phyloP scores from a whole-genome alignment of 2,113 vertebrate species.

The Chrysochloris asiatica region DNA sequence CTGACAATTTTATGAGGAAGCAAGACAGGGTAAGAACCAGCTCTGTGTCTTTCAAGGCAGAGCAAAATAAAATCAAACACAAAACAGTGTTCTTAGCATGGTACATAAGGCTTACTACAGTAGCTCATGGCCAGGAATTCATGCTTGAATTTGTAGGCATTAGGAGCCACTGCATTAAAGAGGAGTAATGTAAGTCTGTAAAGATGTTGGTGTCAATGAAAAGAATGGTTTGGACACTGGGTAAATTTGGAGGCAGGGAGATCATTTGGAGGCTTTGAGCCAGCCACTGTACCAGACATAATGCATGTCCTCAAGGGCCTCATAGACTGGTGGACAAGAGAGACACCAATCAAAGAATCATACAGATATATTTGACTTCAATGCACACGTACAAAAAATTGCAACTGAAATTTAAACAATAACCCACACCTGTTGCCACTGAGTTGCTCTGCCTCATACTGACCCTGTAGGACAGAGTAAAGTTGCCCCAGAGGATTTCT shows the following conservation, averaged over 20 bases:
- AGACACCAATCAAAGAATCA: neutral
- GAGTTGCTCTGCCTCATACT: neutral
- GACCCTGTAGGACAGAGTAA: neutral
- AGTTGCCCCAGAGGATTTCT: neutral
- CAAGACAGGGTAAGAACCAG: neutral
- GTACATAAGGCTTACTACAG: neutral
- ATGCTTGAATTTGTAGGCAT: neutral
- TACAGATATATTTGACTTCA: neutral
- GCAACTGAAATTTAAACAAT: neutral
- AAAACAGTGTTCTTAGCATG: neutral
- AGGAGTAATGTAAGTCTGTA: neutral
- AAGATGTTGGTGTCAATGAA: neutral
- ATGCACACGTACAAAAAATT: too few relatives aligned
- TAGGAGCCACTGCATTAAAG: neutral
- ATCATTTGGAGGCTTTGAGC: neutral
- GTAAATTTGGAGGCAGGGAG: neutral
- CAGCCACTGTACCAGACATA: neutral
- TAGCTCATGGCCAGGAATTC: neutral
- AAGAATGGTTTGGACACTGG: neutral
- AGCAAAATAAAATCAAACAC: neutral
- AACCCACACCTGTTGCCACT: neutral
- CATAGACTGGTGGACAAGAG: neutral
- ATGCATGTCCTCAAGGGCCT: neutral
- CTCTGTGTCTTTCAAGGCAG: neutral
- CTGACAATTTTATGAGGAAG: slow-evolving; percentile 29